These are phyloP conservation scores for Temnothorax curvispinosus DNA, from an alignment of 1,140 invertebrate species.

Conservation along the genomic window DNA sequence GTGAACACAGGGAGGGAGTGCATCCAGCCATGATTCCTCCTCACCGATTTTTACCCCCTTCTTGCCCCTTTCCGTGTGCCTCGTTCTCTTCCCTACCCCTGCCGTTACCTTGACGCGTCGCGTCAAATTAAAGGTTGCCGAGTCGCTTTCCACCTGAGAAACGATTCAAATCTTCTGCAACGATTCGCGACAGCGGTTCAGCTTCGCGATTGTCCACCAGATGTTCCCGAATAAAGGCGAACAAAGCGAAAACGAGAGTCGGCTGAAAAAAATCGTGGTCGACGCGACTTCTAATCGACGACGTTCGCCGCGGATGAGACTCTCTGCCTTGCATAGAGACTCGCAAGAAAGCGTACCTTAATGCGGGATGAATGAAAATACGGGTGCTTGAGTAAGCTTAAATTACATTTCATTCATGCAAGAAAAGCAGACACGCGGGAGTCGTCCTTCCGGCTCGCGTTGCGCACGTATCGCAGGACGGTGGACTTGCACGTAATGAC, in stretches of 20 bases:
- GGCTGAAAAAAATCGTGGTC: not conserved
- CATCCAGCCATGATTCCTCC: conserved; percentile 83
- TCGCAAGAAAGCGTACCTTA: conserved; percentile 59
- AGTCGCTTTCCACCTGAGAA: conserved; percentile 30
- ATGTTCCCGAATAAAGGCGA: not conserved
- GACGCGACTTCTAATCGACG: not conserved
- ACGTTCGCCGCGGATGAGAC: not conserved
- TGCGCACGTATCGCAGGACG: conserved; percentile 57
- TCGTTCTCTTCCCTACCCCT: conserved; percentile 40
- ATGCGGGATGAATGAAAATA: conserved; percentile 74
- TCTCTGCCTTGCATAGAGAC: conserved; percentile 18
- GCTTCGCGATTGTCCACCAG: not conserved
- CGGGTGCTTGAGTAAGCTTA: conserved; percentile 75
- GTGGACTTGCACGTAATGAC: conserved; percentile 67
- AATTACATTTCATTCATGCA: conserved; percentile 77
- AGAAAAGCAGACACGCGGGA: conserved; percentile 75
- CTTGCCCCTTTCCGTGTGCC: conserved; percentile 64
- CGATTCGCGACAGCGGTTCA: not conserved
- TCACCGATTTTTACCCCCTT: conserved; percentile 84
- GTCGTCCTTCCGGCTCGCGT: conserved; percentile 70
- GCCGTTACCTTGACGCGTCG: conserved; percentile 64
- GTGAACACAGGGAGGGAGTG: conserved; percentile 82
- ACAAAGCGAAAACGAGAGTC: not conserved
- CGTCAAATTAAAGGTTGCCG: conserved; percentile 68
- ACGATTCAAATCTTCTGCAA: conserved; percentile 25